Evolutionary conservation across 1,140 invertebrate genomes (phyloP).

Genomic region (Myzus persicae): DNA sequence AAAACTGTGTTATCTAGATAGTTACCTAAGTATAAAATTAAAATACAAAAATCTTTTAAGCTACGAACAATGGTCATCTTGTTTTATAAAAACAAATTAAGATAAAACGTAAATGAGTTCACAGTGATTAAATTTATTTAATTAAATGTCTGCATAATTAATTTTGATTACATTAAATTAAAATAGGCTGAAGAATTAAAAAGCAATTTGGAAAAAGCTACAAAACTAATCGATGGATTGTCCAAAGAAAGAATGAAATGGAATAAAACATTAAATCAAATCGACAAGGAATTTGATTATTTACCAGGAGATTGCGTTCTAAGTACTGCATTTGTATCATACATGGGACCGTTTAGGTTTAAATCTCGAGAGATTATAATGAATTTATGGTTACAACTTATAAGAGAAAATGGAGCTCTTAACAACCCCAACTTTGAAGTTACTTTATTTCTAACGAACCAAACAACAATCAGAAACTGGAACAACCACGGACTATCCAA

Average conservation of each 20-base stretch:
- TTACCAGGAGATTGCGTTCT: conserved; percentile 81
- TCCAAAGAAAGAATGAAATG: conserved; percentile 80
- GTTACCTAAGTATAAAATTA: too few species aligned
- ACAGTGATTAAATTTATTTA: neutral
- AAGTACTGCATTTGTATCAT: conserved; percentile 82
- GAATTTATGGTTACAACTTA: conserved; percentile 70
- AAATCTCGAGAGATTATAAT: conserved; percentile 78
- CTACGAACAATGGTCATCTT: too few species aligned
- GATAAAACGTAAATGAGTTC: neutral
- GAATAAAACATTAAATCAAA: conserved; percentile 75
- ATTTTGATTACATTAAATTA: conserved; percentile 50
- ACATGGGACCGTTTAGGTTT: conserved; percentile 83
- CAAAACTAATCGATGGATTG: conserved; percentile 75
- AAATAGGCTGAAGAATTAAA: conserved; percentile 71
- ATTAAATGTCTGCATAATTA: neutral
- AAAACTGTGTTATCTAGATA: too few species aligned
- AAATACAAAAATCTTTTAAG: too few species aligned
- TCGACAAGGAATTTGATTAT: conserved; percentile 71
- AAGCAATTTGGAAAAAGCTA: conserved; percentile 76
- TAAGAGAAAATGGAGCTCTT: conserved; percentile 62
- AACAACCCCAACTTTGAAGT: conserved; percentile 76
- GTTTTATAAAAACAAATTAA: neutral
- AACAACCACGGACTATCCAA: conserved; percentile 87
- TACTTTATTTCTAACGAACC: conserved; percentile 75
- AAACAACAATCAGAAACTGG: conserved; percentile 85